Evolutionary conservation across 2,113 vertebrate genomes (phyloP).

Genomic region (Cyanistes caeruleus): DNA sequence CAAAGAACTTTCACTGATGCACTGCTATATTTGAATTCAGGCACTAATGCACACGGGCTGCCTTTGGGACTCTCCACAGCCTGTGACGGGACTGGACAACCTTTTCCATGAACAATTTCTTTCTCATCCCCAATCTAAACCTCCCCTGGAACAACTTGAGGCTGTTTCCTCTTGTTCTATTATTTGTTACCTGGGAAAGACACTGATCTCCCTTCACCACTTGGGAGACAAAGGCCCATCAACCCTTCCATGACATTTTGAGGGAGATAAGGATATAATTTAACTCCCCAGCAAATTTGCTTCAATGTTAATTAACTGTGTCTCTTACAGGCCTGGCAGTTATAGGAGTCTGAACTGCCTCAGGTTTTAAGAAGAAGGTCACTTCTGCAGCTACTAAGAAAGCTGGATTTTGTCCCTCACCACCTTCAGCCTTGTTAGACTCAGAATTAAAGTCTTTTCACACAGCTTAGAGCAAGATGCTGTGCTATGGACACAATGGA

Average conservation of each 20-base stretch:
- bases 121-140: background rate
- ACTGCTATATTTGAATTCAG: background rate
- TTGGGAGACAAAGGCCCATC: background rate
- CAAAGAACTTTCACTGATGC: background rate
- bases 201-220: background rate
- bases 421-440: background rate
- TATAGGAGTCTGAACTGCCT: background rate
- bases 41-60: fast-evolving
- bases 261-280: background rate
- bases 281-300: background rate
- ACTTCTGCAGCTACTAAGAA: background rate
- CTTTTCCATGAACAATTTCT: background rate
- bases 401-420: background rate
- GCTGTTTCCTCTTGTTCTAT: background rate
- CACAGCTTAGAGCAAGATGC: background rate
- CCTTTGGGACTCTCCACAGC: background rate
- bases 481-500: background rate
- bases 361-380: background rate
- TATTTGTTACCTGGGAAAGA: background rate
- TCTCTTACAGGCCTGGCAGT: background rate
- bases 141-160: background rate
- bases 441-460: background rate
- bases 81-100: background rate
- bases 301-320: background rate
- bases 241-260: background rate